phyloP scores from a whole-genome alignment of 2,888 invertebrate genomes.

The Aspidiotus rigidus region DNA sequence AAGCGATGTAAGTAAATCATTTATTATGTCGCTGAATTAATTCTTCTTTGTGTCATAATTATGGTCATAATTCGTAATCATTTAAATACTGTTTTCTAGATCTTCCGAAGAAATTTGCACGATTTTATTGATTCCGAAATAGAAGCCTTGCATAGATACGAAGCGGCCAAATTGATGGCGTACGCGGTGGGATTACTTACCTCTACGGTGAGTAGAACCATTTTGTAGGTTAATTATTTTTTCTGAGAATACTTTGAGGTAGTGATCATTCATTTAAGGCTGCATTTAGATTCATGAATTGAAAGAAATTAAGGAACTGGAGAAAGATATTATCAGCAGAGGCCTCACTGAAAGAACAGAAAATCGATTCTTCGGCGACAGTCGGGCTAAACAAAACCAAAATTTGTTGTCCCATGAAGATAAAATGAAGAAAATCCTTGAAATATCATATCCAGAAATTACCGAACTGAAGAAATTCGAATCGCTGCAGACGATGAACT shows the following conservation, averaged over 20 bases:
- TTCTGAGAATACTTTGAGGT: not conserved
- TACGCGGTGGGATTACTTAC: not conserved
- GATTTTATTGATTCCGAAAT: not conserved
- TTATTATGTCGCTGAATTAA: not conserved
- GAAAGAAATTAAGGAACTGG: conserved; percentile 1
- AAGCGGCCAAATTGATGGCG: conserved; percentile 1
- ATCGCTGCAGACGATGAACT: conserved; percentile 2
- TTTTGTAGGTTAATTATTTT: not conserved
- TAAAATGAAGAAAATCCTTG: not conserved
- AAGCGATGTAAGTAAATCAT: conserved; percentile 1
- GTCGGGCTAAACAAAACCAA: not conserved
- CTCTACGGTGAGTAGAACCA: not conserved
- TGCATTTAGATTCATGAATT: not conserved
- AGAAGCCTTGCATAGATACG: not conserved
- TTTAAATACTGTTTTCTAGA: not conserved
- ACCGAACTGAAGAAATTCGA: conserved; percentile 2
- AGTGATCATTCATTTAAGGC: not conserved
- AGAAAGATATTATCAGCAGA: not conserved
- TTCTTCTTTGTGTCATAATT: conserved; percentile 1
- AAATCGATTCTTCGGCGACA: not conserved
- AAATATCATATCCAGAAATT: not conserved
- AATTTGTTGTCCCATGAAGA: not conserved
- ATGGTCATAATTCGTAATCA: not conserved
- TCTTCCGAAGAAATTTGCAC: not conserved
- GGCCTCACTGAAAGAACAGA: not conserved